Evolutionary conservation across 2,888 invertebrate genomes (phyloP), one percentile per base, ranked within the genome.

Genomic region (Sesamia inferens): DNA sequence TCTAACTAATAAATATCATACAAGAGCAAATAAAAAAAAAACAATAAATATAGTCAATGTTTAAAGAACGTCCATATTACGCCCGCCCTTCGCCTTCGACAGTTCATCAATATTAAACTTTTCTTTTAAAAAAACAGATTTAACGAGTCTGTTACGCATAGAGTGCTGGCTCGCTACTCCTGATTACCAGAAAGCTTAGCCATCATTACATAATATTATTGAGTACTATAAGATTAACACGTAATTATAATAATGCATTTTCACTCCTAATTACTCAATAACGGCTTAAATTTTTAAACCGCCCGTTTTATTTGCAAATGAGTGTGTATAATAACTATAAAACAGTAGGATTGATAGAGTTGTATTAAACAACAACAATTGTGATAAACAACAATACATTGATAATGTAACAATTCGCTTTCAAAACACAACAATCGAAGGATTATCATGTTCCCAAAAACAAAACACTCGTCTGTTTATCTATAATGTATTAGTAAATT

Each of bases 341-440:
- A 39, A 39, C 7, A 5, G 39, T 39, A 39, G 39, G 39, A 39
- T 76, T 51, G 31, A 58, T 47, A 68, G 10, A 10, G 19, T 22
- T 42, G 2, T 58, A 14, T 71, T 78, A 55, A 70, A 48, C n/a
- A 14, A 22, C 51, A 74, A 62, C 22, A 71, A 31, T 71, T 62
- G 19, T 13, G 31, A 55, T 78, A 55, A 62, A 48, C n/a, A 14
- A 22, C 51, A 74, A 62, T 19, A 71, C 19, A 62, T 22, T 19
- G 78, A 51, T 78, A 71, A 57, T 31, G 71, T 31, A 14, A 51
- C 31, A 42, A 71, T 62, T 51, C 70, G 31, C 78, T 78, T 22
- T 62, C 55, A 48, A 70, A 78, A 62, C 7, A 44, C 19, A 14
- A 55, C n/a, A 13, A 14, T 44, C 0, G 7, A 24, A 16, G 19